Conservation (phyloP, 2,797 vertebrate genomes). For the Setipinna tenuifilis region DNA sequence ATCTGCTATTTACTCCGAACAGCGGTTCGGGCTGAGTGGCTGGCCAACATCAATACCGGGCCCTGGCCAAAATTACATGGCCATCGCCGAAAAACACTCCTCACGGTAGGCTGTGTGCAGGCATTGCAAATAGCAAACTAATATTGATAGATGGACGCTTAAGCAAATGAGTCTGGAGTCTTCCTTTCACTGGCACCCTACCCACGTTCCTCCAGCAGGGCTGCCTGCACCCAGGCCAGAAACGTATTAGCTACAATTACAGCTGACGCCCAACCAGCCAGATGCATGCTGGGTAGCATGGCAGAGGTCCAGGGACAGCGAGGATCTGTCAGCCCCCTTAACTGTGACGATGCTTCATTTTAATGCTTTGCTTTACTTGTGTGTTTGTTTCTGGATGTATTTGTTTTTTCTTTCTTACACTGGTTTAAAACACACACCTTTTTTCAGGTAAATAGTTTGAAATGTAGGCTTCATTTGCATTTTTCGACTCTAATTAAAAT, state of each 20-base stretch:
- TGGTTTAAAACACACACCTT: not conserved
- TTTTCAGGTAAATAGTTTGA: not conserved
- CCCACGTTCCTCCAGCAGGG: slow-evolving; percentile 29
- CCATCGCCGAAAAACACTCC: slow-evolving; percentile 11
- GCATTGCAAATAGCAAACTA: slow-evolving; percentile 19
- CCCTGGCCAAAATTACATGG: slow-evolving; percentile 33
- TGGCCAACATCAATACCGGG: slow-evolving; percentile 47
- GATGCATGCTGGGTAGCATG: slow-evolving; percentile 30
- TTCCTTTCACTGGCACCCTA: slow-evolving; percentile 28
- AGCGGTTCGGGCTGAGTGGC: slow-evolving; percentile 41
- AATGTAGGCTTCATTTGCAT: slow-evolving; percentile 6
- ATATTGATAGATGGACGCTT: slow-evolving; percentile 20
- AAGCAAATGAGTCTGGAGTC: slow-evolving; percentile 27
- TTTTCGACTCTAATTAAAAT: slow-evolving; percentile 45
- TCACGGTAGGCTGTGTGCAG: not conserved
- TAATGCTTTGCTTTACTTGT: not conserved
- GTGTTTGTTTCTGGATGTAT: not conserved
- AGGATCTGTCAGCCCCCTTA: slow-evolving; percentile 36
- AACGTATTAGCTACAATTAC: slow-evolving; percentile 48
- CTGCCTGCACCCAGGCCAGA: slow-evolving; percentile 44
- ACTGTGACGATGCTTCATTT: slow-evolving; percentile 25
- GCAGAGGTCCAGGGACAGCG: slow-evolving; percentile 32
- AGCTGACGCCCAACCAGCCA: slow-evolving; percentile 32
- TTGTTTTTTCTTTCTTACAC: too few relatives aligned
- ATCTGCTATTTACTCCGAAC: slow-evolving; percentile 59